A percentile compares a stretch with the other conserved stretches of the same genome.
phyloP scores from a whole-genome alignment of 1,140 invertebrate genomes.

The Drosophila cardini region DNA sequence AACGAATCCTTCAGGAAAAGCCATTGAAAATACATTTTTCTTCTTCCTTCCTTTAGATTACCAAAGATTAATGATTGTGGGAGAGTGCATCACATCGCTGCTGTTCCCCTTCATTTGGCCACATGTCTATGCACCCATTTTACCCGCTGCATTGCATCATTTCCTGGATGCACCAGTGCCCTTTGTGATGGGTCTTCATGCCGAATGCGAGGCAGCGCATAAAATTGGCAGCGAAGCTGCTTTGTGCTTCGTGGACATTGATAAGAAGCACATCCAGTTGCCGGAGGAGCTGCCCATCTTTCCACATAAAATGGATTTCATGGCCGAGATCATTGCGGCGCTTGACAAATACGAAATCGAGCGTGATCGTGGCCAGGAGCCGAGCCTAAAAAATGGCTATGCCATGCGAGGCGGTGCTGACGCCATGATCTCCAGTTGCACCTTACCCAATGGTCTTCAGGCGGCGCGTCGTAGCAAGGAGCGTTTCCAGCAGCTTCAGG shows the following conservation, averaged over 20 bases:
- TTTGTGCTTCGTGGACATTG: conserved; percentile 98
- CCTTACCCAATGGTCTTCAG: conserved; percentile 86
- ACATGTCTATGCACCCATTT: conserved; percentile 99
- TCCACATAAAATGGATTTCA: conserved; percentile 94
- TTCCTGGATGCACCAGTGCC: conserved; percentile 99
- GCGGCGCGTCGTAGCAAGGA: conserved; percentile 76
- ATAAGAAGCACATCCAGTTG: conserved; percentile 94
- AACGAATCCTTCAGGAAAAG: no score
- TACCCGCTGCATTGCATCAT: conserved; percentile 97
- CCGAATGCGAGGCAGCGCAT: conserved; percentile 85
- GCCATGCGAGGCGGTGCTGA: conserved; percentile 85
- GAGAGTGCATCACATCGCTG: conserved; percentile 95
- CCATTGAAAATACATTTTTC: neutral
- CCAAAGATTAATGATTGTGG: conserved; percentile 97
- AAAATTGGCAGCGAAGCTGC: conserved; percentile 90
- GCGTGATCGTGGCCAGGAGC: conserved; percentile 70
- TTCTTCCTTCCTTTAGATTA: conserved; percentile 88
- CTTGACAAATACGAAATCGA: conserved; percentile 89
- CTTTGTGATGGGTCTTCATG: conserved; percentile 97
- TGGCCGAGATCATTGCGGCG: conserved; percentile 92
- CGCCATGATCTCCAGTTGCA: conserved; percentile 87
- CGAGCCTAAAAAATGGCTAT: conserved; percentile 71
- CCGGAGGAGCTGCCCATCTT: conserved; percentile 98
- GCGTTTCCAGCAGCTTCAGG: conserved; percentile 78
- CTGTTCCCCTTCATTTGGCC: conserved; percentile 99